These are phyloP conservation scores for Caenorhabditis drosophilae DNA, from an alignment of 2,888 invertebrate genomes.

Conservation along the genomic window DNA sequence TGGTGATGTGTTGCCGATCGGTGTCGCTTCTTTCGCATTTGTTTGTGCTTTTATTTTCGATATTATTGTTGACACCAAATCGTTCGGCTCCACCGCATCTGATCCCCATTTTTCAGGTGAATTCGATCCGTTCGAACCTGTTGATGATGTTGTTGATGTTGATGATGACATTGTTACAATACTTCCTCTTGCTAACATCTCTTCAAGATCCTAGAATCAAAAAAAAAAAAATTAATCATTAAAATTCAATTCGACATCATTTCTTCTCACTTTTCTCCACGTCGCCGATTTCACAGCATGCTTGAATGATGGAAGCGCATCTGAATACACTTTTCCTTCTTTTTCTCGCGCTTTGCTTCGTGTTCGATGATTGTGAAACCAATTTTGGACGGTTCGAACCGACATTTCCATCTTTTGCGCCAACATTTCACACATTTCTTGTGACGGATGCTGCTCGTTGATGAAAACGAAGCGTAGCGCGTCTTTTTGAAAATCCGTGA, in stretches of 20 bases:
- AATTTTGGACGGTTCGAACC: constrained; percentile 95
- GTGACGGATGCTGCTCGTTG: constrained; percentile 94
- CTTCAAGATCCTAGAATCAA: constrained; percentile 31
- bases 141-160: not conserved
- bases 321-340: constrained; percentile 45
- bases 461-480: constrained; percentile 88
- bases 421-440: constrained; percentile 77
- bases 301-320: constrained; percentile 26
- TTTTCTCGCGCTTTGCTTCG: constrained; percentile 77
- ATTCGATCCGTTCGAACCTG: too few species aligned
- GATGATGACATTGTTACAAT: constrained; percentile 1
- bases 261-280: constrained; percentile 10
- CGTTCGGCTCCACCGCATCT: constrained; percentile 4
- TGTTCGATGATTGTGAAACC: constrained; percentile 99
- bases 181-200: constrained; percentile 35
- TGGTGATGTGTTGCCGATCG: constrained; percentile 11
- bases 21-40: not conserved
- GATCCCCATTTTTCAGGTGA: not conserved
- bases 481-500: constrained; percentile 97
- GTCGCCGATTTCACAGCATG: constrained; percentile 3
- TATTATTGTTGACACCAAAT: constrained; percentile 6
- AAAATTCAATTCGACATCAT: not conserved
- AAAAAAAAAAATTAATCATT: not conserved
- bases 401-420: constrained; percentile 88
- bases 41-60: not conserved